Evolutionary conservation across 2,797 vertebrate genomes (phyloP), one percentile per base, ranked within the genome.

Genomic region (Hippoglossus hippoglossus): DNA sequence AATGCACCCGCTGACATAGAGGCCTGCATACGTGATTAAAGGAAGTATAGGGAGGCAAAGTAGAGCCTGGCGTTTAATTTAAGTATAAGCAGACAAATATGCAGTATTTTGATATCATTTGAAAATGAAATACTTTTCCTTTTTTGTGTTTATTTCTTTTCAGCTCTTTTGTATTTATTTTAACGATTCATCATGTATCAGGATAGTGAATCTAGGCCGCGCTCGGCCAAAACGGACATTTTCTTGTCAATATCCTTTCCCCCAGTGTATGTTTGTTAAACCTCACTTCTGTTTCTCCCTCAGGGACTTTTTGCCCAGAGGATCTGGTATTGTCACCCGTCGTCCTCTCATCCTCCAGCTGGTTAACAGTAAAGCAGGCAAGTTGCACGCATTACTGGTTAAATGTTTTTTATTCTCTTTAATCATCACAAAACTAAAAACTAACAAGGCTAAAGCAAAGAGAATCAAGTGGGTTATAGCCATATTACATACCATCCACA

Each of bases 231-330:
- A 56, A 18, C 1, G 2, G 36, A 15, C 22, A 22, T 34, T 34
- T 12, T 19, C 5, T 18, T 6, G 41, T 5, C 19, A 28, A 47
- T 66, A 13, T 71, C 15, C 8, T 24, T 24, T 26, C 19, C 44
- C 8, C 9, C 10, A 55, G 58, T 67, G 15, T n/a, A 16, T 67
- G 21, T 67, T 9, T 68, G 9, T 56, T 58, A 46, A 81, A 57
- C 62, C 18, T 34, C 2, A 19, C 34, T 3, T 76, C 7, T 68
- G 18, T 71, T 5, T 80, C 36, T 19, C 28, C 21, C 26, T 56
- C 93, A 98, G 97, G 89, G 97, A 98, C 82, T 98, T 98, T 89
- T 92, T 98, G 53, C 97, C 97, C 41, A 94, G 97, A 19, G 97
- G 97, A 56, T 97, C 95, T 19, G 97, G 97, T 41, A 97, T 98